These are phyloP conservation scores for Lordiphosa stackelbergi DNA, from an alignment of 1,140 invertebrate species.

Conservation along the genomic window DNA sequence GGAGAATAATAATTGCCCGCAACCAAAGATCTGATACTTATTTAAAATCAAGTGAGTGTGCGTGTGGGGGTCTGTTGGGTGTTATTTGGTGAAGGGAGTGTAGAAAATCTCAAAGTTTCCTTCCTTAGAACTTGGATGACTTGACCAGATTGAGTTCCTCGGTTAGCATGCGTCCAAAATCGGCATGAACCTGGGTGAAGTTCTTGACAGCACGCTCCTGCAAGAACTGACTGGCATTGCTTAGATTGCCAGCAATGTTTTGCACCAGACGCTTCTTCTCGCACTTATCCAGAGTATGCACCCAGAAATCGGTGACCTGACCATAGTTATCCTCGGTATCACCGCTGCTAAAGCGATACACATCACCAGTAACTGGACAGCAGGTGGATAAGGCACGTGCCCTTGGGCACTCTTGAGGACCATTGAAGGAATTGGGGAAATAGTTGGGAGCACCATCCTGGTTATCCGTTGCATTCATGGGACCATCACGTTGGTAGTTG, in stretches of 20 bases:
- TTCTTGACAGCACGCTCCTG: conserved; percentile 89
- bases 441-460: conserved; percentile 94
- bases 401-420: conserved; percentile 82
- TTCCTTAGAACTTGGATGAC: conserved; percentile 79
- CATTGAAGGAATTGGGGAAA: conserved; percentile 95
- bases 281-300: conserved; percentile 85
- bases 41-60: conserved; percentile 2
- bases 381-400: conserved; percentile 80
- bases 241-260: conserved; percentile 89
- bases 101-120: conserved; percentile 7
- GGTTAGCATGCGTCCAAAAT: conserved; percentile 83
- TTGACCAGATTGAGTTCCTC: conserved; percentile 81
- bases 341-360: conserved; percentile 86
- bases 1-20: conserved; percentile 26
- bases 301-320: conserved; percentile 90
- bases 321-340: conserved; percentile 93
- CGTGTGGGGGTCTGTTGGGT: conserved; percentile 14
- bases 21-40: conserved; percentile 36
- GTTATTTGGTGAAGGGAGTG: conserved; percentile 1
- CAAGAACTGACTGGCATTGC: conserved; percentile 89
- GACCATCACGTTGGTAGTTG: conserved; percentile 95
- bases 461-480: conserved; percentile 81
- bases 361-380: conserved; percentile 80
- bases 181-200: conserved; percentile 83
- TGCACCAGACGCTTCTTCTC: conserved; percentile 85